phyloP scores from a whole-genome alignment of 1,140 invertebrate genomes.

The Rhysida immarginata region DNA sequence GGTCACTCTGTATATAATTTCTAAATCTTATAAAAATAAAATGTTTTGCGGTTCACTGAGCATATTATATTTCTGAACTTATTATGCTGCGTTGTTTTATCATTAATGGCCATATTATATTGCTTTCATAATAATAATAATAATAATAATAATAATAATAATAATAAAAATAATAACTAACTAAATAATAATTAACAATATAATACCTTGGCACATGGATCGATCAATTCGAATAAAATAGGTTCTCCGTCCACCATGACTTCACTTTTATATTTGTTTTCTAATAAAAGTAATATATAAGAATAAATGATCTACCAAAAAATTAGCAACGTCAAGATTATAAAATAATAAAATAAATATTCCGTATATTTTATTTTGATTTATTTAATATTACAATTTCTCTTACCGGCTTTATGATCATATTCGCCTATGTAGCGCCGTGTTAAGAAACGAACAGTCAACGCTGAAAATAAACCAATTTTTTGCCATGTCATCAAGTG shows the following conservation, averaged over 20 bases:
- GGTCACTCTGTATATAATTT: too few species aligned
- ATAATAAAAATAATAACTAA: neutral
- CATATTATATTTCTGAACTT: too few species aligned
- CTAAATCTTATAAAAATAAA: too few species aligned
- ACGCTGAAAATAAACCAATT: conserved; percentile 39
- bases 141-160: too few species aligned
- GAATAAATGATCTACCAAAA: neutral
- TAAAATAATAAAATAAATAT: neutral
- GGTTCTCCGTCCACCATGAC: conserved; percentile 77
- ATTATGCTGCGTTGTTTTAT: too few species aligned
- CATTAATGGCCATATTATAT: too few species aligned
- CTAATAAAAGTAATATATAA: conserved; percentile 31
- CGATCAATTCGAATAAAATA: conserved; percentile 77
- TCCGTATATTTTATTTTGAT: neutral
- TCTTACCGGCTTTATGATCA: conserved; percentile 69
- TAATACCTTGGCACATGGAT: conserved; percentile 84
- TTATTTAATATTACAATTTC: neutral
- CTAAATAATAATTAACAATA: conserved; percentile 25
- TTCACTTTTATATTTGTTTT: conserved; percentile 81
- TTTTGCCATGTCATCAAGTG: too few species aligned
- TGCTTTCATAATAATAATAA: too few species aligned
- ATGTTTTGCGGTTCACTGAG: too few species aligned
- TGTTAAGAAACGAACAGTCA: conserved; percentile 76
- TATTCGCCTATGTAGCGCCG: conserved; percentile 84
- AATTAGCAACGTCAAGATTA: neutral